phyloP scores from a whole-genome alignment of 2,888 invertebrate species.

The Ormyrus pomaceus region DNA sequence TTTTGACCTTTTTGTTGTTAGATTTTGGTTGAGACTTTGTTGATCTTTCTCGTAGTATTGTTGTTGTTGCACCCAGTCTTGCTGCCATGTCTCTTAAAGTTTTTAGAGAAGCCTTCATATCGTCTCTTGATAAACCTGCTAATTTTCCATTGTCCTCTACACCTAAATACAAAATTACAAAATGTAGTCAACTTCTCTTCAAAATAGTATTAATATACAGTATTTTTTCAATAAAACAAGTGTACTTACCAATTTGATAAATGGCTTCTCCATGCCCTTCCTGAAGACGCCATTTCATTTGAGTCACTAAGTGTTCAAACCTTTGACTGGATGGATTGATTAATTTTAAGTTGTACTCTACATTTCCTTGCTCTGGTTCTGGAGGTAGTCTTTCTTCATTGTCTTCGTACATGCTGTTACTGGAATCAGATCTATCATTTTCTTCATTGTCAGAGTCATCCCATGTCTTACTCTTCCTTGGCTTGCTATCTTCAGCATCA shows the following conservation, averaged over 20 bases:
- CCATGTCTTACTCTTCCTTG: conserved; percentile 76
- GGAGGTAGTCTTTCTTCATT: conserved; percentile 85
- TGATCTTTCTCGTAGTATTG: conserved; percentile 83
- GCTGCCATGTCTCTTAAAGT: conserved; percentile 93
- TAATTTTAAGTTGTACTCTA: conserved; percentile 97
- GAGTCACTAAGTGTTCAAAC: conserved; percentile 97
- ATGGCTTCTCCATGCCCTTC: conserved; percentile 98
- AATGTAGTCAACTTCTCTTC: neutral
- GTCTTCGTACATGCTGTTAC: conserved; percentile 75
- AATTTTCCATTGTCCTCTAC: conserved; percentile 93
- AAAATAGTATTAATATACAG: neutral
- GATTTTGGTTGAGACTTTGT: conserved; percentile 70
- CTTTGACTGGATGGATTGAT: conserved; percentile 93
- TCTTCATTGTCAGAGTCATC: conserved; percentile 76
- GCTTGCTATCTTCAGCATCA: conserved; percentile 78
- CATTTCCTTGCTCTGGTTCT: conserved; percentile 95
- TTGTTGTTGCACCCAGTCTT: conserved; percentile 89
- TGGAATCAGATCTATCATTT: conserved; percentile 74
- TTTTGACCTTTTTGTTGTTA: conserved; percentile 59
- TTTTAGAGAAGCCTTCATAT: conserved; percentile 90
- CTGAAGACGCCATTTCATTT: conserved; percentile 98
- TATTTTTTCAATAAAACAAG: conserved; percentile 5
- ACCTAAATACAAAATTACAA: conserved; percentile 72
- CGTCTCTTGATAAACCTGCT: conserved; percentile 88
- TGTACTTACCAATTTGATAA: conserved; percentile 87